A percentile compares a stretch with the other conserved stretches of the same genome.
phyloP scores from a whole-genome alignment of 2,113 vertebrate species.

The Tupaia tana region DNA sequence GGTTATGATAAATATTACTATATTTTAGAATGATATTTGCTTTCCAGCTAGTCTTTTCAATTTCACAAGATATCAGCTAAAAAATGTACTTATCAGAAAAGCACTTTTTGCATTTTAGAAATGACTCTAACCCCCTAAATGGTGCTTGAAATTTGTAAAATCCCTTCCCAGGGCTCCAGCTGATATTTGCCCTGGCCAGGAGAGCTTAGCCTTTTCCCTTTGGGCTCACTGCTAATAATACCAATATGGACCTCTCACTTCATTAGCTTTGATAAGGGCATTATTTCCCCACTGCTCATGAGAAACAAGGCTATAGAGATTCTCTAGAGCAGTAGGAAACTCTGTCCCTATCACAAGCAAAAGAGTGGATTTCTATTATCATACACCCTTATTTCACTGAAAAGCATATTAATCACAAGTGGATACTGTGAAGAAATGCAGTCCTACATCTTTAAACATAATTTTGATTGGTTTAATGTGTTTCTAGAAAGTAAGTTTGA shows the following conservation, averaged over 20 bases:
- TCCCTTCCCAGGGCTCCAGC: neutral
- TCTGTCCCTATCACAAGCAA: neutral
- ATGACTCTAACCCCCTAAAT: neutral
- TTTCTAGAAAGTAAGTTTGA: neutral
- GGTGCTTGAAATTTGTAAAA: constrained; percentile 47
- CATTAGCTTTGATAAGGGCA: constrained; percentile 1
- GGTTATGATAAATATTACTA: neutral
- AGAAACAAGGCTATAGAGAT: constrained; percentile 26
- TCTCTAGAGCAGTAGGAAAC: neutral
- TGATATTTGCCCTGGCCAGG: constrained; percentile 48
- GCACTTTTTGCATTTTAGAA: constrained; percentile 25
- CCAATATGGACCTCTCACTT: constrained; percentile 2
- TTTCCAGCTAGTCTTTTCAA: constrained; percentile 44
- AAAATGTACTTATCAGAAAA: constrained; percentile 8
- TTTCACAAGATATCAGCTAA: constrained; percentile 40
- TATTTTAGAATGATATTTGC: constrained; percentile 45
- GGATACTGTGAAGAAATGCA: neutral
- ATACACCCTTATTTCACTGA: neutral
- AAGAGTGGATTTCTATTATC: constrained; percentile 19
- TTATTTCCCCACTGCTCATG: neutral
- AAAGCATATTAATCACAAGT: constrained; percentile 46
- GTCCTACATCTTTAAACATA: constrained; percentile 24
- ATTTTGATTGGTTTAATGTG: neutral
- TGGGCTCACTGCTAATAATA: neutral
- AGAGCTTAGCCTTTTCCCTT: neutral